phyloP scores from a whole-genome alignment of 1,140 invertebrate genomes.

The Akabosia matsudoensis region DNA sequence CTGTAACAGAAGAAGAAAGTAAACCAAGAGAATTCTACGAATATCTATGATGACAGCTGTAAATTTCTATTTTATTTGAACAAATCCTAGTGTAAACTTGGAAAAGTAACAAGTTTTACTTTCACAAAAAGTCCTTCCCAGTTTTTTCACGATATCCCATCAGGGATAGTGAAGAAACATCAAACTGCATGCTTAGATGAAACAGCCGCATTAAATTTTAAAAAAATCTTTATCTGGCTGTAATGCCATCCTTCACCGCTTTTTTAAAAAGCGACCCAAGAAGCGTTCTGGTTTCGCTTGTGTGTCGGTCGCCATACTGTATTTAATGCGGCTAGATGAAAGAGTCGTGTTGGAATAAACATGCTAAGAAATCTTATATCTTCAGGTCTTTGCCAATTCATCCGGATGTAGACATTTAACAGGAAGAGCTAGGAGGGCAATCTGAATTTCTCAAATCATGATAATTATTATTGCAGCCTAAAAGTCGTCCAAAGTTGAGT shows the following conservation, averaged over 20 bases:
- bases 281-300: not conserved
- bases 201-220: not conserved
- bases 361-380: conserved; percentile 11
- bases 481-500: not conserved
- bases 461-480: not conserved
- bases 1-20: not conserved
- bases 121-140: too few species aligned
- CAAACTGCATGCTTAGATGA: too few species aligned
- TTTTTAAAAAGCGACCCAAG: not conserved
- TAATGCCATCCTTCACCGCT: not conserved
- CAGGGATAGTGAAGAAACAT: too few species aligned
- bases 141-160: too few species aligned
- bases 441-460: not conserved
- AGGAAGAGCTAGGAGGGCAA: not conserved
- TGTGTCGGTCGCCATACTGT: not conserved
- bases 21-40: too few species aligned
- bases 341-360: conserved; percentile 34
- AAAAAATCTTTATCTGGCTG: not conserved
- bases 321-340: conserved; percentile 35
- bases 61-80: too few species aligned
- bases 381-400: conserved; percentile 38
- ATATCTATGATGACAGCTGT: too few species aligned
- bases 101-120: too few species aligned
- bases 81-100: too few species aligned
- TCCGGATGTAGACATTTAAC: conserved; percentile 28